phyloP scores from a whole-genome alignment of 2,888 invertebrate species.

The Platycheirus albimanus region DNA sequence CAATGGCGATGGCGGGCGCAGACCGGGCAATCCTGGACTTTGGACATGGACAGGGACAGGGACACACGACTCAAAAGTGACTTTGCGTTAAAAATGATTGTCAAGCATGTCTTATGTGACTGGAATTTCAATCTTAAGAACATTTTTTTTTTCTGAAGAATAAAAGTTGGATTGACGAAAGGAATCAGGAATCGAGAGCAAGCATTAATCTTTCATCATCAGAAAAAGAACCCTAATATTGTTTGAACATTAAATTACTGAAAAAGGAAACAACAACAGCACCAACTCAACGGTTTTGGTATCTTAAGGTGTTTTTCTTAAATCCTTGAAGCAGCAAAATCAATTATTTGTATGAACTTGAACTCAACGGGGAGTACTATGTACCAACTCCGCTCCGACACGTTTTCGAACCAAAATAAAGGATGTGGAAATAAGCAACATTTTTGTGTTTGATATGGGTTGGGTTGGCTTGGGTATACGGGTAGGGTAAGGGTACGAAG shows the following conservation, averaged over 20 bases:
- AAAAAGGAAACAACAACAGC: too few relatives aligned
- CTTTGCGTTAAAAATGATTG: conserved; percentile 62
- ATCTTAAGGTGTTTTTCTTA: conserved; percentile 14
- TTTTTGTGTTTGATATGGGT: conserved; percentile 12
- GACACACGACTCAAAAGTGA: conserved; percentile 56
- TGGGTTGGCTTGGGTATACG: background rate
- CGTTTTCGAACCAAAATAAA: conserved; percentile 8
- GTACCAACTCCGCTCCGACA: too few relatives aligned
- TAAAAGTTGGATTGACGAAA: conserved; percentile 30
- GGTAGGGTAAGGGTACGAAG: too few relatives aligned
- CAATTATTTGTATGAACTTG: conserved; percentile 21
- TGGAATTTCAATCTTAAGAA: conserved; percentile 41
- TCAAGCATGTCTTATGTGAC: conserved; percentile 38
- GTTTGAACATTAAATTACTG: background rate
- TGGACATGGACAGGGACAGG: too few relatives aligned
- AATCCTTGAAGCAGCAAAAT: conserved; percentile 3
- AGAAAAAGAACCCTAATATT: background rate
- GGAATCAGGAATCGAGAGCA: background rate
- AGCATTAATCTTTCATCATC: conserved; percentile 29
- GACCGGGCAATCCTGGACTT: too few relatives aligned
- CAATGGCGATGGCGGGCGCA: too few relatives aligned
- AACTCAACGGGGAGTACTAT: conserved; percentile 6
- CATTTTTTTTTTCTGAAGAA: conserved; percentile 22
- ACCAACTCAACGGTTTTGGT: too few relatives aligned
- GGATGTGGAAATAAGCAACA: conserved; percentile 3